These are phyloP conservation scores for Cephus rjabovi DNA, from an alignment of 2,888 invertebrate species.

Conservation along the genomic window DNA sequence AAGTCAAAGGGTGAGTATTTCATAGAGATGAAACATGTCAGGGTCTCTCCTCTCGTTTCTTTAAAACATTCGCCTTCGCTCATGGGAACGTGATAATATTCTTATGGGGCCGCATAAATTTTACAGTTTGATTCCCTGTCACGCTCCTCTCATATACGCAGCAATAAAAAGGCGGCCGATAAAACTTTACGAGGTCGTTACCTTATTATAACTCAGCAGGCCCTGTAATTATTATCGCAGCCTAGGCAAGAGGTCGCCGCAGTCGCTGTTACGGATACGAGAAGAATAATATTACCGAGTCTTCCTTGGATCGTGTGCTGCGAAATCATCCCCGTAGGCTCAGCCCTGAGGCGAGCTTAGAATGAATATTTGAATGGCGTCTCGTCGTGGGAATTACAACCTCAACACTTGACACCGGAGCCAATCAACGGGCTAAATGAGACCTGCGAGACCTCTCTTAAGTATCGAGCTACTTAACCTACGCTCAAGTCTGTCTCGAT, in stretches of 20 bases:
- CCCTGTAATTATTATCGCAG: neutral
- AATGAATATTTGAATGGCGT: neutral
- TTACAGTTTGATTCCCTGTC: constrained; percentile 23
- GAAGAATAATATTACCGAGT: neutral
- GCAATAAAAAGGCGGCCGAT: constrained; percentile 20
- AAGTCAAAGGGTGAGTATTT: neutral
- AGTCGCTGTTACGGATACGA: neutral
- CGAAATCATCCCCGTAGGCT: neutral
- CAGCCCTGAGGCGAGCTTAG: neutral
- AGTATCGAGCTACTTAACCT: neutral
- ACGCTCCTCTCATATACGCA: constrained; percentile 12
- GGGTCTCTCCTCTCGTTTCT: neutral
- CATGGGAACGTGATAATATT: constrained; percentile 17
- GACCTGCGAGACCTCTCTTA: neutral
- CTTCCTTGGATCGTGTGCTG: neutral
- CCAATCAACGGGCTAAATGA: neutral
- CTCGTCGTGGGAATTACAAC: neutral
- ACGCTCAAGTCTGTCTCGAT: neutral
- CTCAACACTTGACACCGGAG: neutral
- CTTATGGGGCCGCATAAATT: constrained; percentile 17
- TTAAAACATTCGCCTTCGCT: neutral
- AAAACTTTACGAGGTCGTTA: constrained; percentile 21
- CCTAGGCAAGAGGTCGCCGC: neutral
- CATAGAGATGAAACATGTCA: neutral
- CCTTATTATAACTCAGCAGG: constrained; percentile 18